Base-by-base conservation (phyloP, 1,140 invertebrate genomes). In the Triops longicaudatus region DNA sequence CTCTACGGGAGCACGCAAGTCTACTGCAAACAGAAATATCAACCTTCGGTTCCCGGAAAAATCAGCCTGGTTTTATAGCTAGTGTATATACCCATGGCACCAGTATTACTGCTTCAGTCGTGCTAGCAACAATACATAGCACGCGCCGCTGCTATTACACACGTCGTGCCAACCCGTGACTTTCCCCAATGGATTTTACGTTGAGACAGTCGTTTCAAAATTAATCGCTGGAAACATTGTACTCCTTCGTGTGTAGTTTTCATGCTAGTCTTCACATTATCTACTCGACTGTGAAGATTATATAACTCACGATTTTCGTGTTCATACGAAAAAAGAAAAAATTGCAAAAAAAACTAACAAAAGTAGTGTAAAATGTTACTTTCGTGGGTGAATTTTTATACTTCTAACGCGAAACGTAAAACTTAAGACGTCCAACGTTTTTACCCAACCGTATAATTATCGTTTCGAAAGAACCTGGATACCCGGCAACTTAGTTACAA, bases 91-190 rank as follows among this genome's bases (percentile, higher is more conserved):
- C 50, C 50, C 22, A 63, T 63, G 50, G 14, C 50, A 63, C 17
- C 50, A 63, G 50, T 63, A 63, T 63, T 63, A 63, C 50, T 63
- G 50, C 50, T 6, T 14, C 50, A 63, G 50, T 63, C 50, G 50
- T 22, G 9, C 50, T 63, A 22, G 50, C 50, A 63, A 63, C 50
- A 63, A 63, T 63, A 63, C 14, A 63, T 22, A 63, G 17, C 50
- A 63, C 50, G 22, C 3, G 50, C 50, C 0, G 50, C 14, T 63
- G 22, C 50, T 12, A 63, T n/a, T 63, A 63, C 22, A 63, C 50
- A 6, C 50, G 50, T 63, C 17, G 50, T 63, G 50, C 50, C 50
- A 22, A n/a, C 50, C 17, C 22, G 50, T 63, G 50, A 63, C 50
- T 63, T 63, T 22, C 50, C 50, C 50, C 7, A 63, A 63, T 63